Evolutionary conservation across 2,888 invertebrate genomes (phyloP).

Genomic region (Ferdinandea cuprea): DNA sequence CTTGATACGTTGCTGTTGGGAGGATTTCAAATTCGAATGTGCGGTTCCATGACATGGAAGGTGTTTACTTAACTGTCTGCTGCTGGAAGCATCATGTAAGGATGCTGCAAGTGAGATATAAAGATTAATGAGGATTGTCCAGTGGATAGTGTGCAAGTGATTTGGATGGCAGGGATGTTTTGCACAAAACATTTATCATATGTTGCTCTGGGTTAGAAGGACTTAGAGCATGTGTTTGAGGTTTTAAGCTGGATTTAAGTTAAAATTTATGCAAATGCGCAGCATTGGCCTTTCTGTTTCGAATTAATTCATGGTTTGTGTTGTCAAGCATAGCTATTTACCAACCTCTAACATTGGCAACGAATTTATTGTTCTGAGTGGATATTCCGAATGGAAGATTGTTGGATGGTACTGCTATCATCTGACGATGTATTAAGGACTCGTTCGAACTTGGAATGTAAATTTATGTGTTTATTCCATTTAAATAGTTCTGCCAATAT

Average conservation of each 20-base stretch:
- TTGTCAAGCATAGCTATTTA: too few relatives aligned
- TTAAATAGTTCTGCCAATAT: too few relatives aligned
- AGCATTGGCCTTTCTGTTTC: too few relatives aligned
- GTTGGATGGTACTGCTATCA: too few relatives aligned
- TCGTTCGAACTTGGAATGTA: too few relatives aligned
- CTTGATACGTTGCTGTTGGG: slow-evolving; percentile 17
- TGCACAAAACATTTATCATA: slow-evolving; percentile 34
- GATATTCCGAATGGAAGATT: too few relatives aligned
- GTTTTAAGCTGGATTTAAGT: slow-evolving; percentile 22
- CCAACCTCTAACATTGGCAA: too few relatives aligned
- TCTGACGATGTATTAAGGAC: too few relatives aligned
- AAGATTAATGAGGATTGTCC: slow-evolving; percentile 62
- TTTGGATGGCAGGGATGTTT: slow-evolving; percentile 1
- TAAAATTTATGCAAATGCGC: slow-evolving; percentile 7
- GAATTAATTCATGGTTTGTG: too few relatives aligned
- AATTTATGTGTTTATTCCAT: too few relatives aligned
- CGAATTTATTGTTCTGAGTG: too few relatives aligned
- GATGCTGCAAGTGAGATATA: slow-evolving; percentile 38
- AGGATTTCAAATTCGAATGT: neutral
- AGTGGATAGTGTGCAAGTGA: slow-evolving; percentile 22
- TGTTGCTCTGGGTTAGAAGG: neutral
- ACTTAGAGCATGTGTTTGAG: neutral
- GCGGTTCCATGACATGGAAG: slow-evolving; percentile 8
- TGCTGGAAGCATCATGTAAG: slow-evolving; percentile 4
- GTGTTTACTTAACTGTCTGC: slow-evolving; percentile 1